phyloP scores from a whole-genome alignment of 2,797 vertebrate species.

The Kryptolebias ocellatus region DNA sequence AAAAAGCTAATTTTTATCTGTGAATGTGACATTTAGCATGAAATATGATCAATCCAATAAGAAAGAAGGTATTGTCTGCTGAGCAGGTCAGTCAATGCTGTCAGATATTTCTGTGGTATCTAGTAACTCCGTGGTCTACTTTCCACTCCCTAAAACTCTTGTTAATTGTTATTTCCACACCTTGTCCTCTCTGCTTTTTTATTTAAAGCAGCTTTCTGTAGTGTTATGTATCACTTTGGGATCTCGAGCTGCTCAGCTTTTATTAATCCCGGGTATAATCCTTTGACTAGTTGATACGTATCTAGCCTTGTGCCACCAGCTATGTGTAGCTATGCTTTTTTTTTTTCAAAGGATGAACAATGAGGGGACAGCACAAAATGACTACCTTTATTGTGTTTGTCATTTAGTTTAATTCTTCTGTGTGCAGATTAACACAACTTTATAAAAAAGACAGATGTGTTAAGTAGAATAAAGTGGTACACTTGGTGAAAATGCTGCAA shows the following conservation, averaged over 20 bases:
- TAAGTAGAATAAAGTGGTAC: no score
- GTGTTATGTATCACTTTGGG: not conserved
- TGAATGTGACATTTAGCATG: not conserved
- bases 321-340: no score
- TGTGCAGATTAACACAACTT: not conserved
- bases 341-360: no score
- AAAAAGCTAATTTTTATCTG: no score
- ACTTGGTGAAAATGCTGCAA: no score
- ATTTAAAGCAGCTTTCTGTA: not conserved
- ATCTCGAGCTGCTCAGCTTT: not conserved
- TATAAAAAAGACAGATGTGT: not conserved
- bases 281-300: not conserved
- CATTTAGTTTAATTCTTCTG: not conserved
- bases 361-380: not conserved
- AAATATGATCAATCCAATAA: not conserved
- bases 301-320: not conserved
- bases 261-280: not conserved
- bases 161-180: not conserved
- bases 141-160: not conserved
- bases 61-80: not conserved
- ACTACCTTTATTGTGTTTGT: not conserved
- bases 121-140: not conserved
- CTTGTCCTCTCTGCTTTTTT: slow-evolving; percentile 1
- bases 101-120: not conserved
- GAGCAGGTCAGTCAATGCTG: no score